phyloP scores from a whole-genome alignment of 2,113 vertebrate species.

The Prolemur simus region DNA sequence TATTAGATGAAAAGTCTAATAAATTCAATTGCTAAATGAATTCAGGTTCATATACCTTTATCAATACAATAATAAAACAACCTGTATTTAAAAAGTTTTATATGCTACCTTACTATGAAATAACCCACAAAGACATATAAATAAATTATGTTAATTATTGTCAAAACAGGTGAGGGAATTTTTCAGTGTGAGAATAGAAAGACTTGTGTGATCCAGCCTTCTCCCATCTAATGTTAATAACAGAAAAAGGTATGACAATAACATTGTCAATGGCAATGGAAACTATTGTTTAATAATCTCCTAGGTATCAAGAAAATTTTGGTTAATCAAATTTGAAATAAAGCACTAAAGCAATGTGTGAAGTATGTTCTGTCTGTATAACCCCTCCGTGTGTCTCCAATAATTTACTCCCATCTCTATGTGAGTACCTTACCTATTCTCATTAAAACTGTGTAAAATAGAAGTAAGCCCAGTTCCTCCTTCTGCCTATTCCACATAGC shows the following conservation, averaged over 20 bases:
- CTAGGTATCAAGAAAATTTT: background rate
- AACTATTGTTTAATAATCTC: background rate
- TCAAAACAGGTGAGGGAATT: background rate
- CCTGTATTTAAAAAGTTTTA: background rate
- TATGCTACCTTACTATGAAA: background rate
- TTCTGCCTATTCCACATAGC: background rate
- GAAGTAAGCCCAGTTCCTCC: background rate
- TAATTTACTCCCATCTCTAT: background rate
- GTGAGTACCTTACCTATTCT: background rate
- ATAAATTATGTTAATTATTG: background rate
- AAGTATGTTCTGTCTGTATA: background rate
- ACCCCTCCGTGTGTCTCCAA: background rate
- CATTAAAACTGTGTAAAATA: background rate
- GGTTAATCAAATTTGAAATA: background rate
- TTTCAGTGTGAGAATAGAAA: background rate
- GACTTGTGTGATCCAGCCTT: background rate
- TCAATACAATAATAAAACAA: background rate
- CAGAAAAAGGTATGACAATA: background rate
- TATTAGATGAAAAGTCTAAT: background rate
- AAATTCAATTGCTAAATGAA: background rate
- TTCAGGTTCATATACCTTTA: background rate
- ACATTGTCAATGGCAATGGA: background rate
- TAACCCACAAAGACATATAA: background rate
- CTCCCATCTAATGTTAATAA: background rate
- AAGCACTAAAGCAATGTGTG: background rate